A percentile compares a stretch with the other conserved stretches of the same genome.
Evolutionary conservation across 2,113 vertebrate genomes (phyloP).

Genomic region (Neopipo cinnamomea): DNA sequence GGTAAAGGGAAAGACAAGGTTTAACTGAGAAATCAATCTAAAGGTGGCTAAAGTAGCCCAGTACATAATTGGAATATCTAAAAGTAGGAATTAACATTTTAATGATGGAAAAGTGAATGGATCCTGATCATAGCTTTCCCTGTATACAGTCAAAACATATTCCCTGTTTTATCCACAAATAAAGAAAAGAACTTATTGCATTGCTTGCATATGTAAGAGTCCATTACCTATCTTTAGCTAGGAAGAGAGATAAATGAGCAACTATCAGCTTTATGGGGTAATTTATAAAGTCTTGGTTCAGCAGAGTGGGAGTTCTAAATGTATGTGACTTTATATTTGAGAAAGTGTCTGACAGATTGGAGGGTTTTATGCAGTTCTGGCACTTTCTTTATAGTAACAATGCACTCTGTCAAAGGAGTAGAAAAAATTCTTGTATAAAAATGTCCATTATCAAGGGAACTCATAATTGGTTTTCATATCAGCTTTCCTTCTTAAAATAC

Average conservation of each 20-base stretch:
- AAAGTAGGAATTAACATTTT: neutral
- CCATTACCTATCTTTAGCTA: conserved; percentile 2
- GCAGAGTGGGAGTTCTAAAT: neutral
- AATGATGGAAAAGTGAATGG: neutral
- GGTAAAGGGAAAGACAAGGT: neutral
- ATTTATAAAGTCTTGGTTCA: conserved; percentile 8
- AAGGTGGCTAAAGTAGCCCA: neutral
- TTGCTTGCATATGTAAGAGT: neutral
- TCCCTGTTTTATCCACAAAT: neutral
- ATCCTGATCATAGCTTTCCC: neutral
- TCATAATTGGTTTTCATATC: conserved; percentile 4
- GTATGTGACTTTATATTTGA: neutral
- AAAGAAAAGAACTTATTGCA: neutral
- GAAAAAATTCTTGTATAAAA: neutral
- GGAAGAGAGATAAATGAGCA: conserved; percentile 1
- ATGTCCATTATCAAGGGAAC: conserved; percentile 14
- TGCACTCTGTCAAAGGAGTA: neutral
- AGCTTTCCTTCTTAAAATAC: conserved; percentile 34
- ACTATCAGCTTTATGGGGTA: neutral
- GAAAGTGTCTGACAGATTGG: neutral
- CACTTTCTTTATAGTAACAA: conserved; percentile 2
- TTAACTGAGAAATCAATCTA: neutral
- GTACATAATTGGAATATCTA: neutral
- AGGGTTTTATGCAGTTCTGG: neutral
- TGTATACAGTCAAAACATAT: neutral